A percentile compares a stretch with the other conserved stretches of the same genome.
These are phyloP conservation scores for Pelodiscus sinensis DNA, from an alignment of 2,113 vertebrate genomes.

Conservation along the genomic window DNA sequence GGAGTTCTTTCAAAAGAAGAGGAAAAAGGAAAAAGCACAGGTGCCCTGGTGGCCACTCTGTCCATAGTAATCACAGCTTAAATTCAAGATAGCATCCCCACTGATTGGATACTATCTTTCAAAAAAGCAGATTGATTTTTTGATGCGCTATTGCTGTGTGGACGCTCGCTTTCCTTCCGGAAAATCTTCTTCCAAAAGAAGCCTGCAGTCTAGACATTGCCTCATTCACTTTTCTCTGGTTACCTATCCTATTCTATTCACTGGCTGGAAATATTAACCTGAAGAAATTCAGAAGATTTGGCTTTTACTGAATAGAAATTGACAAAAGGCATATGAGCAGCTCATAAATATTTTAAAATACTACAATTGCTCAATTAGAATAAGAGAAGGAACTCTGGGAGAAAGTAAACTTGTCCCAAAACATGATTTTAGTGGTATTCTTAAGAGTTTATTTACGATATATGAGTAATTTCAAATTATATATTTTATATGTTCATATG, in stretches of 20 bases:
- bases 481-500: constrained; percentile 27
- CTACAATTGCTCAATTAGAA: background rate
- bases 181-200: too few relatives aligned
- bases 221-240: background rate
- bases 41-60: too few relatives aligned
- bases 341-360: constrained; percentile 9
- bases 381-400: background rate
- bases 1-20: too few relatives aligned
- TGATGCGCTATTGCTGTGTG: too few relatives aligned
- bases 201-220: too few relatives aligned
- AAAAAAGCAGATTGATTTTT: too few relatives aligned
- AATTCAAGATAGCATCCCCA: too few relatives aligned
- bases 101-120: too few relatives aligned
- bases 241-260: background rate
- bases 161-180: too few relatives aligned
- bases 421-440: background rate
- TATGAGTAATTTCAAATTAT: background rate
- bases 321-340: background rate
- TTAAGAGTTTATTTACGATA: background rate
- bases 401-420: background rate
- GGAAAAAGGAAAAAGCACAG: too few relatives aligned
- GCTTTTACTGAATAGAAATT: background rate
- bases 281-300: background rate
- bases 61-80: too few relatives aligned
- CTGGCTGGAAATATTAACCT: background rate